Conservation (phyloP, 2,888 invertebrate species). For the Tachina fera region DNA sequence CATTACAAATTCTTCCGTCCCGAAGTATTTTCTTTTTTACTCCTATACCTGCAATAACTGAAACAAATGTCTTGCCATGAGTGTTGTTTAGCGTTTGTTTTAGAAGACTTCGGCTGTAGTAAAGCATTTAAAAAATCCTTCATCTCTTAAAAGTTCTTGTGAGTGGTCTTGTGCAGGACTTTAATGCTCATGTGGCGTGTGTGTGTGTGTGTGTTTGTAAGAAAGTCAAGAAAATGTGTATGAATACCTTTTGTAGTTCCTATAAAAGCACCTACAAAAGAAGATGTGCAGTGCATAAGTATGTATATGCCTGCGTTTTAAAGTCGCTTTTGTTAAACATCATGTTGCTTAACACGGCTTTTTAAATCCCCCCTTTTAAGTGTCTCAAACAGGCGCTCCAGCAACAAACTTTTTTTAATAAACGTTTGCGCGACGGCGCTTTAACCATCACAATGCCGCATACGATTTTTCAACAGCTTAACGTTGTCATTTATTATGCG, state of each 20-base stretch:
- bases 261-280: neutral
- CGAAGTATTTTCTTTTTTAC: too few species aligned
- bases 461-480: slow-evolving; percentile 47
- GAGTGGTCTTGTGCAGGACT: too few species aligned
- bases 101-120: too few species aligned
- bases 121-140: too few species aligned
- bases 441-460: slow-evolving; percentile 43
- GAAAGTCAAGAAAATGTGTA: slow-evolving; percentile 28
- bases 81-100: too few species aligned
- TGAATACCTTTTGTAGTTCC: neutral
- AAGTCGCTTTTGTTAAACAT: slow-evolving; percentile 42
- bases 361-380: slow-evolving; percentile 11
- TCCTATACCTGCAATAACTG: too few species aligned
- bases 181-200: neutral
- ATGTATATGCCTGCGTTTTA: neutral
- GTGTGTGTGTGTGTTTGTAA: slow-evolving; percentile 1
- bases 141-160: too few species aligned
- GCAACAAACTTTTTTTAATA: slow-evolving; percentile 11
- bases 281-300: neutral
- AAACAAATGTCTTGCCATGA: too few species aligned
- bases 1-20: too few species aligned
- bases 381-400: slow-evolving; percentile 38
- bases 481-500: slow-evolving; percentile 79
- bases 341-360: slow-evolving; percentile 1
- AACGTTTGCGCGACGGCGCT: slow-evolving; percentile 42